Evolutionary conservation across 2,113 vertebrate species (phyloP), one percentile per base, ranked within the genome.

Genomic region (Opisthocomus hoazin): DNA sequence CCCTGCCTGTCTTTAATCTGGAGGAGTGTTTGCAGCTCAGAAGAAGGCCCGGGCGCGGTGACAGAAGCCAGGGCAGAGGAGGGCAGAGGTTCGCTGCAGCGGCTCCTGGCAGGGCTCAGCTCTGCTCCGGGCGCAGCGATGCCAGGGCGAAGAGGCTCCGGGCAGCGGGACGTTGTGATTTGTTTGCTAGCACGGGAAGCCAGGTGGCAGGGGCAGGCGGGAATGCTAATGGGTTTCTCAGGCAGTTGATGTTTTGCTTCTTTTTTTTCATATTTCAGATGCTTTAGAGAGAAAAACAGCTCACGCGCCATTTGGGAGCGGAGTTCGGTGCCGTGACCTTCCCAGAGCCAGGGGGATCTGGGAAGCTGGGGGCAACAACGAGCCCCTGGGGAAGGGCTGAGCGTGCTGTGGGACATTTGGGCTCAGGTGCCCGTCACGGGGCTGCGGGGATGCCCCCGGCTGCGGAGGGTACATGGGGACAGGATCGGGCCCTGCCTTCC

Each of bases 221-320:
- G 89, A 93, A 77, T 43, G 27, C 77, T 97, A 84, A 98, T 97
- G 96, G 53, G 14, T 97, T 98, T 97, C 91, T 95, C 98, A 97
- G 97, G 97, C 97, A 71, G 79, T 82, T 63, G 89, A 79, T 90
- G 57, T 94, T 96, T 96, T 36, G 32, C 41, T 81, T 91, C 34
- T 2, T 20, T 22, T 19, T 48, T 36, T 70, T 91, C 95, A 93
- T 94, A 82, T 78, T 95, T 89, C 17, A 88, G 94, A 90, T 81
- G 77, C 37, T 95, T 97, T 79, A 64, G 84, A 78, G 66, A 80
- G 36, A 83, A 89, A 96, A 94, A 85, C 87, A 94, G 71, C 66
- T 18, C 2, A 2, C 2, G 18, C 60, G 34, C 61, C 36, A 1
- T 7, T 8, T 36, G 46, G 66, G 74, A 96, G 61, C 36, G 84